phyloP scores from a whole-genome alignment of 2,888 invertebrate species.

The Cephalotes varians region DNA sequence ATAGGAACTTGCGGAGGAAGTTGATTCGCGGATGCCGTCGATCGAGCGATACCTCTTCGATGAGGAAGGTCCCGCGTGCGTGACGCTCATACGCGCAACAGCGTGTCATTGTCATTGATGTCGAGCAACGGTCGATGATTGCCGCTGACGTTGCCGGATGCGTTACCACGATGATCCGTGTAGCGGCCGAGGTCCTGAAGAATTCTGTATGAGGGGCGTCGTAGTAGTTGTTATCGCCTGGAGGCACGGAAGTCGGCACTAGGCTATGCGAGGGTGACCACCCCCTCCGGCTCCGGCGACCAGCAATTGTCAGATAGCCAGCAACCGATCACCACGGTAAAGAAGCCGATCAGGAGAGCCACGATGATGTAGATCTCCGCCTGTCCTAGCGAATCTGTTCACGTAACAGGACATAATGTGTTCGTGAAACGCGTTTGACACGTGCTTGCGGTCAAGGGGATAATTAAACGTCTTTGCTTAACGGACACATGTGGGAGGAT shows the following conservation, averaged over 20 bases:
- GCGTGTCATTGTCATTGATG: constrained; percentile 77
- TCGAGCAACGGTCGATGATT: constrained; percentile 75
- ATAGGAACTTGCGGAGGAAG: constrained; percentile 15
- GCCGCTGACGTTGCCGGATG: constrained; percentile 45
- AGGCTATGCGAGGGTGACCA: constrained; percentile 90
- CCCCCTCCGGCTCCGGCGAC: constrained; percentile 91
- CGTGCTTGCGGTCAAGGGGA: not conserved
- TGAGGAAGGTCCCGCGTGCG: constrained; percentile 1
- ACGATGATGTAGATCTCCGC: constrained; percentile 92
- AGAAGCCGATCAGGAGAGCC: constrained; percentile 90
- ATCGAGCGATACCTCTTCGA: constrained; percentile 37
- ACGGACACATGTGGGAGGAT: constrained; percentile 27
- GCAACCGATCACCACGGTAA: constrained; percentile 91
- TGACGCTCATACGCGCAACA: constrained; percentile 67
- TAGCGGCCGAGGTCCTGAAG: constrained; percentile 68
- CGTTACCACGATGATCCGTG: constrained; percentile 43
- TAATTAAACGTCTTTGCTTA: constrained; percentile 1
- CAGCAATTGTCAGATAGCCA: constrained; percentile 93
- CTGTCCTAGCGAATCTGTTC: constrained; percentile 87
- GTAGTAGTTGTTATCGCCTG: constrained; percentile 78
- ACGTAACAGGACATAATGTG: not conserved
- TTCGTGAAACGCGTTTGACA: constrained; percentile 16
- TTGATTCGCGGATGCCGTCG: constrained; percentile 3
- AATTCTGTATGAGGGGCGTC: constrained; percentile 75
- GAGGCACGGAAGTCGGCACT: constrained; percentile 88